Conservation (phyloP, 2,888 invertebrate species). For the Conchocele bisecta region DNA sequence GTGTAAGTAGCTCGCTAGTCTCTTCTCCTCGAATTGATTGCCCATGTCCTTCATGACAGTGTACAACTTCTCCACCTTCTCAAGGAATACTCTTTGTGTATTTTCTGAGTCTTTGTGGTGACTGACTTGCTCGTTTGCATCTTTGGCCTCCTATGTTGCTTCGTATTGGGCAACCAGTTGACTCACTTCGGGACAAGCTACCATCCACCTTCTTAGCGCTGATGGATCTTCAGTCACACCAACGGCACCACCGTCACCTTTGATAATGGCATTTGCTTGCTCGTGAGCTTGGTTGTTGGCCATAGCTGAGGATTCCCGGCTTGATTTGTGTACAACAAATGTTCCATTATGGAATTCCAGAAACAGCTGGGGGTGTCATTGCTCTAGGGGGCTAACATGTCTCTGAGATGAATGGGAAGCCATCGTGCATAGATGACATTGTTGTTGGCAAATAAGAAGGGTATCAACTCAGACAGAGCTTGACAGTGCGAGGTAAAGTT, state of each 20-base stretch:
- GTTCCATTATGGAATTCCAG: conserved; percentile 8
- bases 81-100: neutral
- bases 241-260: conserved; percentile 48
- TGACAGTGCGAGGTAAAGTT: conserved; percentile 19
- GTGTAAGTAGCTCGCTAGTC: conserved; percentile 8
- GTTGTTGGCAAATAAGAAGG: conserved; percentile 41
- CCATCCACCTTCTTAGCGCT: conserved; percentile 31
- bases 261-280: conserved; percentile 48
- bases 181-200: conserved; percentile 5
- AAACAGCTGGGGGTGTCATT: neutral
- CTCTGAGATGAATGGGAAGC: conserved; percentile 31
- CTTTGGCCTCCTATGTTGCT: too few relatives aligned
- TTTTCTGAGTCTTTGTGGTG: conserved; percentile 10
- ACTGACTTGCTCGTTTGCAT: neutral
- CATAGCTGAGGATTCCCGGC: conserved; percentile 1
- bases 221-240: conserved; percentile 53
- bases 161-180: too few relatives aligned
- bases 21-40: conserved; percentile 22
- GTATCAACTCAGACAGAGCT: conserved; percentile 18
- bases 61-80: neutral
- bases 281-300: conserved; percentile 53
- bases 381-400: conserved; percentile 13
- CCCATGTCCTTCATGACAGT: conserved; percentile 3
- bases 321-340: too few relatives aligned
- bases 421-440: conserved; percentile 45